These are phyloP conservation scores for Holocentrus rufus DNA, from an alignment of 2,797 vertebrate species.

Conservation along the genomic window DNA sequence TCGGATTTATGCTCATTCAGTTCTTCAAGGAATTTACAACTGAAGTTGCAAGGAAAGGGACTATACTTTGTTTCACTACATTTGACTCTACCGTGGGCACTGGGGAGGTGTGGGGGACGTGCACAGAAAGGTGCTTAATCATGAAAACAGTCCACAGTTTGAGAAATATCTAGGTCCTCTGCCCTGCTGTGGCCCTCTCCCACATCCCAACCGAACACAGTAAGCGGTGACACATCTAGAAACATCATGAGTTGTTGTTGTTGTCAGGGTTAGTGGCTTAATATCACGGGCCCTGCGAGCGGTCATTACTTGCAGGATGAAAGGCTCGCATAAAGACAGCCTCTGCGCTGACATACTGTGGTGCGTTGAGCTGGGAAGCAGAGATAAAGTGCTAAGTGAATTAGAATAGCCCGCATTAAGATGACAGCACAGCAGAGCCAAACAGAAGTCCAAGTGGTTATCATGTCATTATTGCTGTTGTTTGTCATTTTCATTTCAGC, in stretches of 20 bases:
- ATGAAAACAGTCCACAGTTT: slow-evolving; percentile 38
- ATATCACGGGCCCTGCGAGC: slow-evolving; percentile 31
- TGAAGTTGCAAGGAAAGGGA: slow-evolving; percentile 50
- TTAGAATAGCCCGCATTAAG: slow-evolving; percentile 42
- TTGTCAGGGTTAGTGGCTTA: slow-evolving; percentile 39
- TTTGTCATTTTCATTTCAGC: slow-evolving; percentile 54
- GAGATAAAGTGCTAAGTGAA: slow-evolving; percentile 58
- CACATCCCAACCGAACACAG: slow-evolving; percentile 19
- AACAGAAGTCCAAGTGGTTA: slow-evolving; percentile 29
- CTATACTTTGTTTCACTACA: slow-evolving; percentile 15
- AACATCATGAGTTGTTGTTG: slow-evolving; percentile 37
- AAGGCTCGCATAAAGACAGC: slow-evolving; percentile 37
- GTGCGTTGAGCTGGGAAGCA: slow-evolving; percentile 39
- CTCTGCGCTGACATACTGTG: slow-evolving; percentile 34
- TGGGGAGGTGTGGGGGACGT: slow-evolving; percentile 16
- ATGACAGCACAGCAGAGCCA: slow-evolving; percentile 44
- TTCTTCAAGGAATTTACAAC: slow-evolving; percentile 61
- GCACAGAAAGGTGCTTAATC: slow-evolving; percentile 25
- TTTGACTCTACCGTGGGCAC: slow-evolving; percentile 17
- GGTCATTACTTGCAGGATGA: slow-evolving; percentile 42
- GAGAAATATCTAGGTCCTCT: not conserved
- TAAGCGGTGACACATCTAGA: slow-evolving; percentile 28
- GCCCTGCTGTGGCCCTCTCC: not conserved
- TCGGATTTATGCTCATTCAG: slow-evolving; percentile 66
- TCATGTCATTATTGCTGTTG: slow-evolving; percentile 36